Base-by-base conservation (phyloP, 2,888 invertebrate species). In the Bellardia bayeri region DNA sequence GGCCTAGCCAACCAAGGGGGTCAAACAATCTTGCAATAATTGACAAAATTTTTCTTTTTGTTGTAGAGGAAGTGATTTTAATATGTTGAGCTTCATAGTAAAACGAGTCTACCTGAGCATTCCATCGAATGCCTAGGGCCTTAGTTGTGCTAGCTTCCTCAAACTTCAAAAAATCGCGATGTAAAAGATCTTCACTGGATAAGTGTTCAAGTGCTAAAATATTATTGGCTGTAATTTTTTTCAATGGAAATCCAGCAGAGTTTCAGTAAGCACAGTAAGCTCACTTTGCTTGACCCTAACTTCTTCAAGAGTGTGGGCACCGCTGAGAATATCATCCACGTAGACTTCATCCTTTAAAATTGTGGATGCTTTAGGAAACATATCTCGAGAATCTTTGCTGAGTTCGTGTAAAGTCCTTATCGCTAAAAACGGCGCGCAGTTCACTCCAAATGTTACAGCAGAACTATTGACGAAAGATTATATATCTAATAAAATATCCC, bases 111-210 rank as follows among this genome's bases (percentile, higher is more conserved):
- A n/a, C 42, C 23, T 33, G 14, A 7, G 74, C 80, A 51, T 85
- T 80, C 74, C 85, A 80, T 8, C 51, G 58, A 0, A 85, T 85
- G 6, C 74, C 74, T 2, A 80, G 23, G 3, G 80, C 80, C 63
- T 85, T 74, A 3, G 42, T 56, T 3, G 68, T 45, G 14, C 74
- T 68, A 7, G 74, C 61, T 40, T 68, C 58, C 30, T 74, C 68
- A 13, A 80, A 61, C 16, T 85, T 75, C 9, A 85, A 30, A 11
- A 58, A 30, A 58, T 58, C 13, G 23, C 13, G 11, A 30, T 58
- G 30, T 58, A 54, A 72, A 40, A 76, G 42, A 69, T 82, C 76
- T 33, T 69, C 71, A 16, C 78, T 33, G 42, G 14, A 16, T 58
- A 13, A 84, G 23, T 2, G 69, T 14, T 61, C 42, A 16, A 0